Conservation (phyloP, 2,888 invertebrate species). For the Papilio demoleus region DNA sequence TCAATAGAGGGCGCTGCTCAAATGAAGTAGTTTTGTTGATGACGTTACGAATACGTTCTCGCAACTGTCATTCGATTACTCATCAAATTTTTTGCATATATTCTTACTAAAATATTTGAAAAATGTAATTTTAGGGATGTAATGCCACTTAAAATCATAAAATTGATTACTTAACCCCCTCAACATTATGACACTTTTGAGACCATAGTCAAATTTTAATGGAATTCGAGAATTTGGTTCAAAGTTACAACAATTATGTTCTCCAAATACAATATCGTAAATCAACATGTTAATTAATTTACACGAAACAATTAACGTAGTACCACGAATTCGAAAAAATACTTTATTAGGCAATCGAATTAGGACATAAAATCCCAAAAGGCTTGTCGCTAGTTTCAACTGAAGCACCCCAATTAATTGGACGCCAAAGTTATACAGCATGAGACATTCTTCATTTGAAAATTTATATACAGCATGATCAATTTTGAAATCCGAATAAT, state of each 20-base stretch:
- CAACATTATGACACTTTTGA: too few relatives aligned
- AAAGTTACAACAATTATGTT: neutral
- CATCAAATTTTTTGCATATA: too few relatives aligned
- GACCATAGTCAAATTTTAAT: too few relatives aligned
- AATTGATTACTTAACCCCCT: too few relatives aligned
- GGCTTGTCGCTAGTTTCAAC: neutral
- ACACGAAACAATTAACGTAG: neutral
- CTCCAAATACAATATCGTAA: neutral
- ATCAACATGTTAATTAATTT: slow-evolving; percentile 29
- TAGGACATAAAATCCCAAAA: slow-evolving; percentile 22
- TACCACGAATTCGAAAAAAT: slow-evolving; percentile 19
- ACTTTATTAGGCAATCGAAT: slow-evolving; percentile 24
- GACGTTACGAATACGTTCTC: too few relatives aligned
- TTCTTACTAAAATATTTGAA: neutral
- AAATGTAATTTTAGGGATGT: neutral
- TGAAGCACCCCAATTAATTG: slow-evolving; percentile 3
- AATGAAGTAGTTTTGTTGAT: too few relatives aligned
- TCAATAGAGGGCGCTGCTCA: too few relatives aligned
- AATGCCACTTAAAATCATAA: neutral
- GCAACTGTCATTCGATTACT: too few relatives aligned
- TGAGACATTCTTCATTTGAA: neutral
- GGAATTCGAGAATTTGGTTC: neutral
- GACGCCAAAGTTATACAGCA: neutral
- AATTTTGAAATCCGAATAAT: too few relatives aligned
- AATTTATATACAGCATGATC: too few relatives aligned